These are phyloP conservation scores for Sinohyriopsis cumingii DNA, from an alignment of 2,888 invertebrate genomes.

Conservation along the genomic window DNA sequence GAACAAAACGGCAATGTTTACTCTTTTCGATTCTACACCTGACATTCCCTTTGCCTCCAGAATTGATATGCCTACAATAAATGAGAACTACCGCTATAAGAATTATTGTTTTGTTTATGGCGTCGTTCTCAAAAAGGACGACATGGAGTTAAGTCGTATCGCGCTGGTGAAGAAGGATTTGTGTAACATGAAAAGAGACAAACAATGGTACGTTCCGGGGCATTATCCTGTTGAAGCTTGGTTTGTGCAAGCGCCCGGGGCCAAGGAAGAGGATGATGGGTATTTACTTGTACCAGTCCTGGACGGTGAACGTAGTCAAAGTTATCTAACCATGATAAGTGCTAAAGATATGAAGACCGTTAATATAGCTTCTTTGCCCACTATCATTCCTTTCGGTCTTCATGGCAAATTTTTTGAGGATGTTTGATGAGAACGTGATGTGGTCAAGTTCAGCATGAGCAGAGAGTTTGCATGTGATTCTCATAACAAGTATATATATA, in stretches of 20 bases:
- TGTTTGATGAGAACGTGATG: conserved; percentile 10
- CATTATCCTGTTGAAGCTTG: conserved; percentile 63
- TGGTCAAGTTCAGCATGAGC: neutral
- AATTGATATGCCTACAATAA: conserved; percentile 65
- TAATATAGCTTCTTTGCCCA: conserved; percentile 56
- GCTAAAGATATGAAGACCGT: conserved; percentile 53
- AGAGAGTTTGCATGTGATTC: neutral
- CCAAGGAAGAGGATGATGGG: conserved; percentile 63
- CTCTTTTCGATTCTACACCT: conserved; percentile 25
- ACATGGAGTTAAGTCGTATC: conserved; percentile 43
- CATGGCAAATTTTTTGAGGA: conserved; percentile 65
- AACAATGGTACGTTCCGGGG: conserved; percentile 42
- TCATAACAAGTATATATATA: too few relatives aligned
- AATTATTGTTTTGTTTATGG: conserved; percentile 66
- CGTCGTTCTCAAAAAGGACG: conserved; percentile 56
- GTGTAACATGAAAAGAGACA: conserved; percentile 47
- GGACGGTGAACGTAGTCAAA: conserved; percentile 46
- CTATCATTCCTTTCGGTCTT: conserved; percentile 61
- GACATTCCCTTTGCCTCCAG: conserved; percentile 38
- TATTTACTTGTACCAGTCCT: conserved; percentile 59
- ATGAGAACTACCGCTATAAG: conserved; percentile 55
- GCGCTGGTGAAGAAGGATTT: conserved; percentile 65
- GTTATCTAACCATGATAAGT: conserved; percentile 60
- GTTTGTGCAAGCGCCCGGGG: conserved; percentile 57
- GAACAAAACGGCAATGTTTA: conserved; percentile 14